Percentiles rank a stretch among this genome's conserved stretches.
Conservation (phyloP, 2,888 invertebrate genomes). For the Cryptocephalus primarius region DNA sequence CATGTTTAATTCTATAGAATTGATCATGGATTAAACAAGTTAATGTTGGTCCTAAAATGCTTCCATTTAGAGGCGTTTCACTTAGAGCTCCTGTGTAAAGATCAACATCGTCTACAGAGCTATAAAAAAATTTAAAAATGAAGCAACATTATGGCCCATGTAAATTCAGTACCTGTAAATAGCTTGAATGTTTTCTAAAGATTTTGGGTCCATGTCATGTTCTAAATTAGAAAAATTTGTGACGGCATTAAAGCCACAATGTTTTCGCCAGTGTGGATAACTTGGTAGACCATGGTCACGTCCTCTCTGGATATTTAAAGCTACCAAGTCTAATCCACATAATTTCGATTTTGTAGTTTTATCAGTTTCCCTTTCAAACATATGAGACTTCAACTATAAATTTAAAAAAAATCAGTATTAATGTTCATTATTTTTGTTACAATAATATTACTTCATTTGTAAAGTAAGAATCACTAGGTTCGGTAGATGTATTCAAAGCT, state of each 20-base stretch:
- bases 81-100: slow-evolving; percentile 80
- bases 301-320: slow-evolving; percentile 80
- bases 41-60: slow-evolving; percentile 75
- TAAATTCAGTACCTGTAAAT: slow-evolving; percentile 48
- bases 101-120: slow-evolving; percentile 73
- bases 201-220: slow-evolving; percentile 52
- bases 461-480: slow-evolving; percentile 50
- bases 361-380: slow-evolving; percentile 47
- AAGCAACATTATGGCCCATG: neutral
- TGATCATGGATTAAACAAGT: slow-evolving; percentile 78
- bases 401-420: neutral
- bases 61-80: slow-evolving; percentile 59
- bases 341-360: slow-evolving; percentile 27
- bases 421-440: neutral
- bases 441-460: slow-evolving; percentile 38
- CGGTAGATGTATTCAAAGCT: slow-evolving; percentile 54
- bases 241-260: slow-evolving; percentile 58
- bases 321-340: slow-evolving; percentile 74
- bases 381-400: slow-evolving; percentile 53
- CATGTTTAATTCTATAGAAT: slow-evolving; percentile 67
- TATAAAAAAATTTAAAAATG: slow-evolving; percentile 23
- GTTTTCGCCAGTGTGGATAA: slow-evolving; percentile 65
- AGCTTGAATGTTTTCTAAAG: slow-evolving; percentile 48
- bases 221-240: slow-evolving; percentile 53
- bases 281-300: slow-evolving; percentile 78